These are phyloP conservation scores for Eupelmus urozonus DNA, from an alignment of 2,888 invertebrate species.

Conservation along the genomic window DNA sequence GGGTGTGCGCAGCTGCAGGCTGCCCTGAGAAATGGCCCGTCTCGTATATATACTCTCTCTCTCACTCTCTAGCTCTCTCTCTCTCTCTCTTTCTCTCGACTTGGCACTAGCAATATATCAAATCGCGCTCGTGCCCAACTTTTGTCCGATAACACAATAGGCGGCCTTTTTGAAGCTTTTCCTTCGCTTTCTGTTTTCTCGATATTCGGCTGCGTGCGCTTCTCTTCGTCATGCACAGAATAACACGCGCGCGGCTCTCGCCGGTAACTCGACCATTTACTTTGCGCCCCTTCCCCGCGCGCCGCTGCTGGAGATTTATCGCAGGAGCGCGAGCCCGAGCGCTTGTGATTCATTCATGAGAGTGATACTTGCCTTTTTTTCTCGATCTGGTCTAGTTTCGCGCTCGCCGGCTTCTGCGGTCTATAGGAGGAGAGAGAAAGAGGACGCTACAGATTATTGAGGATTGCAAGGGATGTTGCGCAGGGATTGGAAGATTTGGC, in stretches of 20 bases:
- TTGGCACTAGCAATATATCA: conserved; percentile 64
- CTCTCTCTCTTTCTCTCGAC: too few relatives aligned
- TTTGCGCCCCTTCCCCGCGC: too few relatives aligned
- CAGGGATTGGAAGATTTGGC: too few relatives aligned
- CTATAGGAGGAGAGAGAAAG: too few relatives aligned
- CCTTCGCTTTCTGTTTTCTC: not conserved
- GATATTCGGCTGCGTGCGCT: not conserved
- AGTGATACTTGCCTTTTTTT: conserved; percentile 10
- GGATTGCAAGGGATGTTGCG: too few relatives aligned
- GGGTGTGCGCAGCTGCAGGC: not conserved
- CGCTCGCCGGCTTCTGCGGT: too few relatives aligned
- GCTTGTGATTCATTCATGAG: conserved; percentile 15
- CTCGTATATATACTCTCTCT: conserved; percentile 3
- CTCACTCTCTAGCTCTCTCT: not conserved
- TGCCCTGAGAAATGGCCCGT: conserved; percentile 23
- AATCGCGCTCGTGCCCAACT: conserved; percentile 67
- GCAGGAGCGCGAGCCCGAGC: not conserved
- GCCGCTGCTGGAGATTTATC: conserved; percentile 25
- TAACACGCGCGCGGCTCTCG: not conserved
- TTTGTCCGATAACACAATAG: conserved; percentile 70
- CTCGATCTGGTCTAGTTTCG: too few relatives aligned
- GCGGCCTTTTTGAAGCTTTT: conserved; percentile 38
- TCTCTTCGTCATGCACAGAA: conserved; percentile 11
- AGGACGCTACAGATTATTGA: too few relatives aligned
- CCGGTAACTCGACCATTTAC: conserved; percentile 21